Evolutionary conservation across 2,888 invertebrate species (phyloP).

Genomic region (Gymnocheta viridis): DNA sequence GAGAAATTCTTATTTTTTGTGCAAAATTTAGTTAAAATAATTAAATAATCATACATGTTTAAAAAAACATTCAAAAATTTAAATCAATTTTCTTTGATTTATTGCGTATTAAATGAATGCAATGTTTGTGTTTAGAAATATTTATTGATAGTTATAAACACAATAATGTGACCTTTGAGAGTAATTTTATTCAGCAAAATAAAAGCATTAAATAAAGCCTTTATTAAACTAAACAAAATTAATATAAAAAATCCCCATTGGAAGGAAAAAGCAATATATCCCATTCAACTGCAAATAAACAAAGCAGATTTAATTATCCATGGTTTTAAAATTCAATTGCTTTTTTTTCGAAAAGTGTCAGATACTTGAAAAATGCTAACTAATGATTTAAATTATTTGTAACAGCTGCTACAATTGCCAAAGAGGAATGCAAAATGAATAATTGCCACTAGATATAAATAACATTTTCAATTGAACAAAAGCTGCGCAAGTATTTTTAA

Average conservation of each 20-base stretch:
- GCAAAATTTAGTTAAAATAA: neutral
- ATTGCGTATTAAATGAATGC: neutral
- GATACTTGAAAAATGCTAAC: slow-evolving; percentile 18
- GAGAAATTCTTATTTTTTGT: neutral
- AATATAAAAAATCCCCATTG: neutral
- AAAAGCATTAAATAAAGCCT: neutral
- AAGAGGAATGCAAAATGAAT: neutral
- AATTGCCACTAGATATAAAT: neutral
- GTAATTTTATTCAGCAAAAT: neutral
- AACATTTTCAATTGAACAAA: neutral
- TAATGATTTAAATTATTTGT: neutral
- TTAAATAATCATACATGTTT: neutral
- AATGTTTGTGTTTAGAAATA: slow-evolving; percentile 19
- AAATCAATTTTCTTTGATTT: slow-evolving; percentile 45
- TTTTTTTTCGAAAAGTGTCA: neutral
- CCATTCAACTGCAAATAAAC: neutral
- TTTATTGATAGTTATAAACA: slow-evolving; percentile 10
- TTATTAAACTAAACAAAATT: neutral
- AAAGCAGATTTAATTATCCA: slow-evolving; percentile 12
- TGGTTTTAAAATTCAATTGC: neutral
- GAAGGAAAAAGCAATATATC: neutral
- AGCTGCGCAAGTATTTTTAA: neutral
- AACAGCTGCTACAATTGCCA: slow-evolving; percentile 8
- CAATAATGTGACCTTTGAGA: slow-evolving; percentile 38
- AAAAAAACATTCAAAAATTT: neutral